A percentile compares a stretch with the other conserved stretches of the same genome.
Conservation (phyloP, 2,797 vertebrate genomes). For the Buphagus erythrorhynchus region DNA sequence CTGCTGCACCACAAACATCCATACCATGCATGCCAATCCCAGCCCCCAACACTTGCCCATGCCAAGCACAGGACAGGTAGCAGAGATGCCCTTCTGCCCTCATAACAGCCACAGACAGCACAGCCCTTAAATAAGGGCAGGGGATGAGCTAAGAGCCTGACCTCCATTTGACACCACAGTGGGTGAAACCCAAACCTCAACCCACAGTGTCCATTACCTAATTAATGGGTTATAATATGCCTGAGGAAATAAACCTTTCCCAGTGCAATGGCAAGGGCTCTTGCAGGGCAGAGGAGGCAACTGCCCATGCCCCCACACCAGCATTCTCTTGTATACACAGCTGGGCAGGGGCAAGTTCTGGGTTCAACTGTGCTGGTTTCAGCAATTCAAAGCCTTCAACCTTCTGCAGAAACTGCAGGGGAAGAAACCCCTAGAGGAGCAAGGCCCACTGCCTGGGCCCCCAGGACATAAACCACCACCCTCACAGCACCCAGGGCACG, state of each 20-base stretch:
- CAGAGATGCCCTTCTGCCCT: not conserved
- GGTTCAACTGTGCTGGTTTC: not conserved
- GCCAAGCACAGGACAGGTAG: not conserved
- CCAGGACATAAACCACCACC: not conserved
- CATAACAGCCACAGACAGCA: fast-evolving
- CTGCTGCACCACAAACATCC: not conserved
- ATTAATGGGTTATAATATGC: not conserved
- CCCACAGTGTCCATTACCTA: not conserved
- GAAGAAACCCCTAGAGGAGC: not conserved
- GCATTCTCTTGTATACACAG: not conserved
- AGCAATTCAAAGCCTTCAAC: not conserved
- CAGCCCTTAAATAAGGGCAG: not conserved
- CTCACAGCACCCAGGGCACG: not conserved
- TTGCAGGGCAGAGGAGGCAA: not conserved
- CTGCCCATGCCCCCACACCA: fast-evolving
- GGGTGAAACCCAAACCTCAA: conserved; percentile 18
- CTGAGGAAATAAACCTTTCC: not conserved
- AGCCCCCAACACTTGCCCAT: not conserved
- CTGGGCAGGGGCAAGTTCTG: not conserved
- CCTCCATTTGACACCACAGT: not conserved
- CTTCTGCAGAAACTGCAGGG: not conserved
- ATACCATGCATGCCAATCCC: fast-evolving
- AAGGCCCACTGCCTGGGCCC: not conserved
- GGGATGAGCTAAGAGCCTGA: not conserved
- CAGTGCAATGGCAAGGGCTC: not conserved